Evolutionary conservation across 2,888 invertebrate genomes (phyloP).

Genomic region (Caenorhabditis afra): DNA sequence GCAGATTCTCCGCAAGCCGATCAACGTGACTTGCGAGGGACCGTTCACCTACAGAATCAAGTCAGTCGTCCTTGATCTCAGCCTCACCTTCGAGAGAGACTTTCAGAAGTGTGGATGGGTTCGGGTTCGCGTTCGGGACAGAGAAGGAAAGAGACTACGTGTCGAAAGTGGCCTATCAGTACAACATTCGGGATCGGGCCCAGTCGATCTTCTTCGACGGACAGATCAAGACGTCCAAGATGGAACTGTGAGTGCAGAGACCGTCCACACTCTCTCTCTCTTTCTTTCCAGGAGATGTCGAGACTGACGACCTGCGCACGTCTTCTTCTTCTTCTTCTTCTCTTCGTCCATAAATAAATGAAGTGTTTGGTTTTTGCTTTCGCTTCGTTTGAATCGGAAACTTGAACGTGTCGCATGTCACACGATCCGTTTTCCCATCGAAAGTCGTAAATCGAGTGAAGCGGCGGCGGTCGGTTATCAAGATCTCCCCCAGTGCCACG

Average conservation of each 20-base stretch:
- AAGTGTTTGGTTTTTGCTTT: constrained; percentile 58
- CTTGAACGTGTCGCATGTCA: constrained; percentile 49
- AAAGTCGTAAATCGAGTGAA: constrained; percentile 32
- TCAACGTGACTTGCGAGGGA: constrained; percentile 25
- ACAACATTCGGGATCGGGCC: constrained; percentile 4
- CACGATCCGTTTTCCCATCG: constrained; percentile 17
- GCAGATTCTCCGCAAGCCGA: not conserved
- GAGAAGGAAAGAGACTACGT: not conserved
- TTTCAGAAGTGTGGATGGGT: constrained; percentile 40
- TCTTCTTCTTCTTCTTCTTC: too few species aligned
- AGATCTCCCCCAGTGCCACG: constrained; percentile 25
- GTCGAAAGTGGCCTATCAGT: constrained; percentile 1
- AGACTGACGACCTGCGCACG: constrained; percentile 14
- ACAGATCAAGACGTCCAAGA: constrained; percentile 39
- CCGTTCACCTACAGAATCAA: constrained; percentile 27
- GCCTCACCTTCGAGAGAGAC: too few species aligned
- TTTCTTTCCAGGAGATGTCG: constrained; percentile 35
- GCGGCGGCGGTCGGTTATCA: constrained; percentile 36
- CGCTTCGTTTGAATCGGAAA: constrained; percentile 25
- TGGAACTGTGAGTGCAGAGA: constrained; percentile 29
- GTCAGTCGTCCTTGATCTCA: constrained; percentile 11
- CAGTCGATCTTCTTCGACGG: constrained; percentile 42
- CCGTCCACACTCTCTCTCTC: not conserved
- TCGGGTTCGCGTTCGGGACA: constrained; percentile 30
- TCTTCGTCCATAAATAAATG: constrained; percentile 40